A percentile compares a stretch with the other conserved stretches of the same genome.
Conservation (phyloP, 2,888 invertebrate species). For the Drosophila paucipuncta region DNA sequence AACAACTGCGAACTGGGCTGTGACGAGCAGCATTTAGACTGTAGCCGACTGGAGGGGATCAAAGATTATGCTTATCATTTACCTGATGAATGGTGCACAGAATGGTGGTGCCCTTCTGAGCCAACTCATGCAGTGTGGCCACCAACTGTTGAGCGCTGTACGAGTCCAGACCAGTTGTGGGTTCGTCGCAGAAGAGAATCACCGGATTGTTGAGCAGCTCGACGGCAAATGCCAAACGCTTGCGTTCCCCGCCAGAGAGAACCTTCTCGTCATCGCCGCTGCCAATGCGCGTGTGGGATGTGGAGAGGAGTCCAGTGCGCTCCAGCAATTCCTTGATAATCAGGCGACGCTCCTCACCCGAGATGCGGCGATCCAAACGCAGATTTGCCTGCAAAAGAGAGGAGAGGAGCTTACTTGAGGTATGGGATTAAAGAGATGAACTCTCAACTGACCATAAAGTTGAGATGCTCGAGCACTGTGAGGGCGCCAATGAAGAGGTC, state of each 20-base stretch:
- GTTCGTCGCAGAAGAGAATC: slow-evolving; percentile 97
- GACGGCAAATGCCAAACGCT: slow-evolving; percentile 95
- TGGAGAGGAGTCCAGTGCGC: slow-evolving; percentile 90
- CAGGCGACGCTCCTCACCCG: slow-evolving; percentile 87
- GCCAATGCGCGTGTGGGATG: slow-evolving; percentile 92
- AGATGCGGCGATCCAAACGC: slow-evolving; percentile 90
- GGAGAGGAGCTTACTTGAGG: background rate
- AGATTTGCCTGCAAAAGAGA: slow-evolving; percentile 88
- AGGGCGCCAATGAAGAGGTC: slow-evolving; percentile 94
- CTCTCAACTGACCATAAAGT: slow-evolving; percentile 89
- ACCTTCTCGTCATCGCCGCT: slow-evolving; percentile 90
- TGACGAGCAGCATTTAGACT: background rate
- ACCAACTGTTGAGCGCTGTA: slow-evolving; percentile 95
- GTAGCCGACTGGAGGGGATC: background rate
- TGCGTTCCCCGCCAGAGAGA: slow-evolving; percentile 97
- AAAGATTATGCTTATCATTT: background rate
- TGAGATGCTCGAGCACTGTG: slow-evolving; percentile 94
- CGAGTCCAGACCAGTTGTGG: slow-evolving; percentile 97
- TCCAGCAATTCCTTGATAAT: slow-evolving; percentile 90
- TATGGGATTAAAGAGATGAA: background rate
- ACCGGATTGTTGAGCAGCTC: slow-evolving; percentile 96
- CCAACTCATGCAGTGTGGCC: slow-evolving; percentile 89
- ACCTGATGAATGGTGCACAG: slow-evolving; percentile 93
- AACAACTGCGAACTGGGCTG: slow-evolving; percentile 95
- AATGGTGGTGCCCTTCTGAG: slow-evolving; percentile 92